Conservation (phyloP, 2,113 vertebrate genomes). For the Reinhardtius hippoglossoides region DNA sequence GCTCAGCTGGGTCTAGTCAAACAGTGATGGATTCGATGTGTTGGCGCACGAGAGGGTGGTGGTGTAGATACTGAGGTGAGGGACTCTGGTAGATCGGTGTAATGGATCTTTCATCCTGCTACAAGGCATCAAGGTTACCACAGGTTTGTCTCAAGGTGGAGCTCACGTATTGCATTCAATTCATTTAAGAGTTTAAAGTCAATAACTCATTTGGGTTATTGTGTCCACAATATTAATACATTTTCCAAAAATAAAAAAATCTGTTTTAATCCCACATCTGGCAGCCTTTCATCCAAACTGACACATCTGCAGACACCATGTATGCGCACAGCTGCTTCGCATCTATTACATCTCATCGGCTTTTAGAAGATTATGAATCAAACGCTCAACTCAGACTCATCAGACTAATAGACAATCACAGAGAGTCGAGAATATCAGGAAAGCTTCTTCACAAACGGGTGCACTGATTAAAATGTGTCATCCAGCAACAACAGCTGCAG, state of each 20-base stretch:
- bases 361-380: slow-evolving; percentile 39
- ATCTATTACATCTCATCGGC: slow-evolving; percentile 20
- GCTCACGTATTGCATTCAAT: not conserved
- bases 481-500: slow-evolving; percentile 12
- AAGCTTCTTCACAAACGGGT: slow-evolving; percentile 11
- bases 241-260: slow-evolving; percentile 1
- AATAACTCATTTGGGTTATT: slow-evolving; percentile 4
- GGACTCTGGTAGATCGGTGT: not conserved
- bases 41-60: slow-evolving; percentile 8
- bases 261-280: slow-evolving; percentile 39
- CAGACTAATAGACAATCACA: slow-evolving; percentile 33
- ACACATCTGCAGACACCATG: slow-evolving; percentile 5
- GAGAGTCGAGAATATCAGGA: slow-evolving; percentile 14
- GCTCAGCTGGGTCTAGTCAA: slow-evolving; percentile 32
- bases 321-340: slow-evolving; percentile 24
- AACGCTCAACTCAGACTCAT: slow-evolving; percentile 23
- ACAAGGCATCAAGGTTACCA: not conserved
- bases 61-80: slow-evolving; percentile 12
- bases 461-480: slow-evolving; percentile 26
- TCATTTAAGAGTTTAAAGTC: not conserved
- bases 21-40: slow-evolving; percentile 36
- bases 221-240: not conserved
- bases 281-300: slow-evolving; percentile 20
- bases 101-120: slow-evolving; percentile 2
- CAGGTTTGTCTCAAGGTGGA: slow-evolving; percentile 24